Evolutionary conservation across 2,113 vertebrate species (phyloP).

Genomic region (Coracopsis vasa): DNA sequence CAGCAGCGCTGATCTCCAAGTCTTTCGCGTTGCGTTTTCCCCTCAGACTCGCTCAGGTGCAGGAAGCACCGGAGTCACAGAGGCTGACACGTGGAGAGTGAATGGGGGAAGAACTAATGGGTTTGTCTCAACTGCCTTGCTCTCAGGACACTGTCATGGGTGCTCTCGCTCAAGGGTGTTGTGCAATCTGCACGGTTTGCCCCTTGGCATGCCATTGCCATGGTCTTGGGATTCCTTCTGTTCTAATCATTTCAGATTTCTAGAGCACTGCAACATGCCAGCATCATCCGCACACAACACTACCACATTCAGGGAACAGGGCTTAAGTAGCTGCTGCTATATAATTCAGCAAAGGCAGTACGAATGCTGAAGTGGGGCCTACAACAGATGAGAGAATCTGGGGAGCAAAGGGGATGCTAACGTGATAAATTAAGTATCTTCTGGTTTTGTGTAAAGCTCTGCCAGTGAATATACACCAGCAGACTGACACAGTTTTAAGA

Average conservation of each 20-base stretch:
- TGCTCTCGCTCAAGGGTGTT: background rate
- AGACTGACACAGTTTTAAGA: conserved; percentile 36
- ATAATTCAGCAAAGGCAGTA: conserved; percentile 16
- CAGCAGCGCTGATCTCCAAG: background rate
- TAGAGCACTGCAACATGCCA: background rate
- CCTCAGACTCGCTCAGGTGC: background rate
- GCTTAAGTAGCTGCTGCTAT: background rate
- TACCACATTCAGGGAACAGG: background rate
- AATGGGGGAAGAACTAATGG: background rate
- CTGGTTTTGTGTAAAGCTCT: conserved; percentile 19
- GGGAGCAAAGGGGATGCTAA: conserved; percentile 34
- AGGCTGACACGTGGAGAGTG: background rate
- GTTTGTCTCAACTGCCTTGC: conserved; percentile 9
- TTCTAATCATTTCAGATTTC: background rate
- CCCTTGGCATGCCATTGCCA: background rate
- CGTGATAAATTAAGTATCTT: conserved; percentile 18
- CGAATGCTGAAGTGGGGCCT: conserved; percentile 28
- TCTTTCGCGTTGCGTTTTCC: background rate
- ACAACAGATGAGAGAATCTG: conserved; percentile 14
- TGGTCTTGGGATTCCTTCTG: background rate
- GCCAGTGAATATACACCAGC: background rate
- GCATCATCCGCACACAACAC: background rate
- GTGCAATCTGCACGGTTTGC: background rate
- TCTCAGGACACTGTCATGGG: conserved; percentile 25
- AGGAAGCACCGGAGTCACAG: background rate